phyloP scores from a whole-genome alignment of 1,140 invertebrate species.

The Cydia pomonella region DNA sequence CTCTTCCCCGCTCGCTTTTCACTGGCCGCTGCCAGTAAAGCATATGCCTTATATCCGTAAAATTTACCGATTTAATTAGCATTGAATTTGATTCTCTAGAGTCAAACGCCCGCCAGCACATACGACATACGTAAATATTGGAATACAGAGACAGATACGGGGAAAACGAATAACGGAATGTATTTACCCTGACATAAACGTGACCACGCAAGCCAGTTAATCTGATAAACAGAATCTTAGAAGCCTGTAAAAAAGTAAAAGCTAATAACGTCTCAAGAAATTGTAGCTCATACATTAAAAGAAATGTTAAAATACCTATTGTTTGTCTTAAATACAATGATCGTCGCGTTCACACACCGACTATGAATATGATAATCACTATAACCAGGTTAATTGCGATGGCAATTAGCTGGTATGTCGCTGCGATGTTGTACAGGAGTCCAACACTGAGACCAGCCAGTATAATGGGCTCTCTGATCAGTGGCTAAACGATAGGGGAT shows the following conservation, averaged over 20 bases:
- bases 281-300: conserved; percentile 30
- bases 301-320: conserved; percentile 40
- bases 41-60: too few species aligned
- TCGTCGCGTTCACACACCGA: conserved; percentile 44
- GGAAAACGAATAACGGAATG: not conserved
- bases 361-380: conserved; percentile 36
- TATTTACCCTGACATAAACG: not conserved
- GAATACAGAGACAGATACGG: not conserved
- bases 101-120: too few species aligned
- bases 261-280: not conserved
- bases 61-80: too few species aligned
- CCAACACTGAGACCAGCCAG: too few species aligned
- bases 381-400: conserved; percentile 57
- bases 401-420: conserved; percentile 48
- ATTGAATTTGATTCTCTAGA: too few species aligned
- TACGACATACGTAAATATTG: too few species aligned
- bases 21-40: too few species aligned
- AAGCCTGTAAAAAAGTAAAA: conserved; percentile 20
- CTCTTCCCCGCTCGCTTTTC: too few species aligned
- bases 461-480: too few species aligned
- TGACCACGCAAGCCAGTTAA: not conserved
- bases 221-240: not conserved
- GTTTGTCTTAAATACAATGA: conserved; percentile 36
- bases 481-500: too few species aligned
- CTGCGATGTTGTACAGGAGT: not conserved